phyloP scores from a whole-genome alignment of 2,888 invertebrate genomes.

The Hofmannophila pseudospretella region DNA sequence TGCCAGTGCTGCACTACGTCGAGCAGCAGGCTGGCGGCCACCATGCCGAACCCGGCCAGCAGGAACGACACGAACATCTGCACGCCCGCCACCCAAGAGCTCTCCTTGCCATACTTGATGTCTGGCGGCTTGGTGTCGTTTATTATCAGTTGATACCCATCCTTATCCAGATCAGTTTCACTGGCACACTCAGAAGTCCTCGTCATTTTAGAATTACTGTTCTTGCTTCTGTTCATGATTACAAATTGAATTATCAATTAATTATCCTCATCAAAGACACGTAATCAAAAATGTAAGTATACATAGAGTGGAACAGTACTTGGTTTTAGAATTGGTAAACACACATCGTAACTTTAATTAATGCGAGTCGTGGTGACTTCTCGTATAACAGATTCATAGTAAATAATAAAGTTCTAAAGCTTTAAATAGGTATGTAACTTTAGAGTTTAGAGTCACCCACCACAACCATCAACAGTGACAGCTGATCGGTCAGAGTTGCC shows the following conservation, averaged over 20 bases:
- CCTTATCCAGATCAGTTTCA: conserved; percentile 36
- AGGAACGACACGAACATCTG: conserved; percentile 92
- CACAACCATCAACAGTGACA: too few relatives aligned
- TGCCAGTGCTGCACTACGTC: conserved; percentile 94
- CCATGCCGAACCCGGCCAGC: conserved; percentile 94
- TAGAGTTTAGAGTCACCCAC: too few relatives aligned
- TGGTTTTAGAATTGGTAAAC: background rate
- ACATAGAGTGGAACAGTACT: background rate
- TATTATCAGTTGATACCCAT: conserved; percentile 47
- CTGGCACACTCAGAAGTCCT: conserved; percentile 35
- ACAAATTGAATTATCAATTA: conserved; percentile 27
- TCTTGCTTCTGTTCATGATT: conserved; percentile 71
- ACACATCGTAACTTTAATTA: background rate
- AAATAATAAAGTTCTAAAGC: conserved; percentile 10
- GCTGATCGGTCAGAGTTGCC: too few relatives aligned
- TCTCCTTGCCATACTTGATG: conserved; percentile 68
- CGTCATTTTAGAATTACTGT: conserved; percentile 51
- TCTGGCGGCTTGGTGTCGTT: conserved; percentile 61
- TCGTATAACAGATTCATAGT: conserved; percentile 11
- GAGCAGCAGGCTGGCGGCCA: conserved; percentile 90
- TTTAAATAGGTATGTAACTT: too few relatives aligned
- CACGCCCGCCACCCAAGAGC: conserved; percentile 82
- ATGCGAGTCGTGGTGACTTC: background rate
- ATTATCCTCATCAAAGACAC: conserved; percentile 14
- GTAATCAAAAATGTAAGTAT: conserved; percentile 8